Percentiles rank a stretch among this genome's conserved stretches.
phyloP scores from a whole-genome alignment of 2,888 invertebrate species.

The Drosophila neoperkinsi region DNA sequence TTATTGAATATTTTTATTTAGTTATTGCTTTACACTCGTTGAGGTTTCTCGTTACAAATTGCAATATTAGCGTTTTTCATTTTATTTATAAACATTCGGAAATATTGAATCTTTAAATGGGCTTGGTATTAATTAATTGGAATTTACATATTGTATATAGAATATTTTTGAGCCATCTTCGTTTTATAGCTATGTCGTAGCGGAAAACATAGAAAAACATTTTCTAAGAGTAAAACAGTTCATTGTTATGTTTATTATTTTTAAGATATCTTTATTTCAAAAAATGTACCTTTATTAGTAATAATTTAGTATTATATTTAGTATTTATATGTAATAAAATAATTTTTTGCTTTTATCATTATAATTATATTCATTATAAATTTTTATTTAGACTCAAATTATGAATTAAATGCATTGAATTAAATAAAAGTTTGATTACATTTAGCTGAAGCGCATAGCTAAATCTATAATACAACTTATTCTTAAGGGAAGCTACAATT shows the following conservation, averaged over 20 bases:
- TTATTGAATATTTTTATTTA: background rate
- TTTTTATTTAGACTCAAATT: slow-evolving; percentile 10
- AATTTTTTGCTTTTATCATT: background rate
- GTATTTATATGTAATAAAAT: background rate
- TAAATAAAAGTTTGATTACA: slow-evolving; percentile 13
- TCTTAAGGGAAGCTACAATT: background rate
- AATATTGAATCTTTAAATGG: background rate
- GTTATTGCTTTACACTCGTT: background rate
- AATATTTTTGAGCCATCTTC: background rate
- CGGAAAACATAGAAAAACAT: background rate
- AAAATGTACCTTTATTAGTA: background rate
- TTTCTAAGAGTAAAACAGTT: background rate
- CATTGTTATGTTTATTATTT: background rate
- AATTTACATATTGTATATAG: background rate
- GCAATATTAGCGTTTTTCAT: background rate
- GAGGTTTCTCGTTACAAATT: background rate
- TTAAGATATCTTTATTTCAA: background rate
- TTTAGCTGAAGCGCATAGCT: slow-evolving; percentile 4
- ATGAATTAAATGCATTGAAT: slow-evolving; percentile 40
- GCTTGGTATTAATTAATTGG: background rate
- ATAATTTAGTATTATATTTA: background rate
- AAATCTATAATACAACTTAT: slow-evolving; percentile 71
- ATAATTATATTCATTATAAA: background rate
- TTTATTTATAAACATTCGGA: background rate
- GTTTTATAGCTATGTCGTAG: background rate